Conservation (phyloP, 2,888 invertebrate genomes). For the Agriotes lineatus region DNA sequence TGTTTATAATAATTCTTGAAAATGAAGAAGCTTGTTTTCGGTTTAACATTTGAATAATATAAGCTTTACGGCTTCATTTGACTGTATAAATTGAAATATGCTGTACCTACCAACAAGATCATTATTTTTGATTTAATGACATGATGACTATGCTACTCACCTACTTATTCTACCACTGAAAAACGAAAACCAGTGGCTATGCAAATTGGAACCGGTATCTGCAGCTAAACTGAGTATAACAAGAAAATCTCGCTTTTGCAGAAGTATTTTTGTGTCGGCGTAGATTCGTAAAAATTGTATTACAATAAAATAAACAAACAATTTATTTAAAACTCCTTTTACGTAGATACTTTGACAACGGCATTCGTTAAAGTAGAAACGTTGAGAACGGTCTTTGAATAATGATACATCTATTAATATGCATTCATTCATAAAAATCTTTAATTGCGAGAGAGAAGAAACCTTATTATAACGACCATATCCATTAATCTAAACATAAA, state of each 20-base stretch:
- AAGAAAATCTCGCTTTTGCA: conserved; percentile 19
- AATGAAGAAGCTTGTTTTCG: conserved; percentile 1
- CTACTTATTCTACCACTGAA: conserved; percentile 14
- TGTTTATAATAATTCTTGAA: conserved; percentile 10
- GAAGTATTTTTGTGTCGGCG: neutral
- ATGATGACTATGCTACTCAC: conserved; percentile 25
- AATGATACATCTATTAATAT: too few species aligned
- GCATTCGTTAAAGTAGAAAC: too few species aligned
- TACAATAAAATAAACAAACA: conserved; percentile 9
- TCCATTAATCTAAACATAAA: too few species aligned
- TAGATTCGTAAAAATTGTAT: neutral
- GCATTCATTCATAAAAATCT: too few species aligned
- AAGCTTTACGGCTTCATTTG: conserved; percentile 18
- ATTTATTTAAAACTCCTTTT: conserved; percentile 25
- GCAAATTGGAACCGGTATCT: conserved; percentile 25
- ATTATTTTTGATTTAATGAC: conserved; percentile 26
- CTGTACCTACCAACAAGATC: conserved; percentile 3
- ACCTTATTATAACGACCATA: too few species aligned
- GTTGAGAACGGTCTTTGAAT: too few species aligned
- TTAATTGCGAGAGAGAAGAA: too few species aligned
- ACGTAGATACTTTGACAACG: too few species aligned
- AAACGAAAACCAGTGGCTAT: conserved; percentile 17
- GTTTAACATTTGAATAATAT: conserved; percentile 4
- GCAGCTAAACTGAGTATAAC: neutral
- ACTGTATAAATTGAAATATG: conserved; percentile 8